A percentile compares a stretch with the other conserved stretches of the same genome.
Evolutionary conservation across 2,797 vertebrate genomes (phyloP).

Genomic region (Paratrypauchen microcephalus): DNA sequence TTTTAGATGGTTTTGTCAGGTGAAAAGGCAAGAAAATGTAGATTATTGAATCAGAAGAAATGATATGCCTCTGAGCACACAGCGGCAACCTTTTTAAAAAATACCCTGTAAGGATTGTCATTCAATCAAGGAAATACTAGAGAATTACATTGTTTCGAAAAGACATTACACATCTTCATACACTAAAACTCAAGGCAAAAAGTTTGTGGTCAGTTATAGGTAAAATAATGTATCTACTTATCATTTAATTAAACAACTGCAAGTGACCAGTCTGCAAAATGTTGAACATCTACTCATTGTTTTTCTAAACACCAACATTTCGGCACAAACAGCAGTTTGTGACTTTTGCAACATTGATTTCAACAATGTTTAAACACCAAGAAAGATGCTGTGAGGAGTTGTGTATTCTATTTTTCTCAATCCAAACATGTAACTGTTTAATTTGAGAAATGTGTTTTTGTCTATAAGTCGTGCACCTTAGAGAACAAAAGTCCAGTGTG

Average conservation of each 20-base stretch:
- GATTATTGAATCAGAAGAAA: not conserved
- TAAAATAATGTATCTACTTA: not conserved
- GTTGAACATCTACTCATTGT: no score
- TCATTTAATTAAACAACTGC: no score
- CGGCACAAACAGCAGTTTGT: not conserved
- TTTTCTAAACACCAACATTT: not conserved
- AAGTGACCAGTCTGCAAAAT: no score
- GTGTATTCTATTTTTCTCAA: not conserved
- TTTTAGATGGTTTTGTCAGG: slow-evolving; percentile 24
- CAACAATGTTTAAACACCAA: not conserved
- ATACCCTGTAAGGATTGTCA: not conserved
- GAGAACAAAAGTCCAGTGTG: not conserved
- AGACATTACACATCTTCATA: not conserved
- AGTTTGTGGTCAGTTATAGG: not conserved
- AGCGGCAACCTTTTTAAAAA: not conserved
- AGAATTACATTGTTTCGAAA: no score
- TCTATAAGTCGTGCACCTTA: not conserved
- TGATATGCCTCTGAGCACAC: not conserved
- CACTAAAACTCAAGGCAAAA: not conserved
- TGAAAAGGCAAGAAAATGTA: slow-evolving; percentile 9
- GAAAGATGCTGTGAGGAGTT: not conserved
- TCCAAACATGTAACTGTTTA: not conserved
- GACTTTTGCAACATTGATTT: not conserved
- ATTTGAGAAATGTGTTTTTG: not conserved
- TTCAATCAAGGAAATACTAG: no score